Conservation (phyloP, 2,888 invertebrate genomes). For the Argyresthia albistria region DNA sequence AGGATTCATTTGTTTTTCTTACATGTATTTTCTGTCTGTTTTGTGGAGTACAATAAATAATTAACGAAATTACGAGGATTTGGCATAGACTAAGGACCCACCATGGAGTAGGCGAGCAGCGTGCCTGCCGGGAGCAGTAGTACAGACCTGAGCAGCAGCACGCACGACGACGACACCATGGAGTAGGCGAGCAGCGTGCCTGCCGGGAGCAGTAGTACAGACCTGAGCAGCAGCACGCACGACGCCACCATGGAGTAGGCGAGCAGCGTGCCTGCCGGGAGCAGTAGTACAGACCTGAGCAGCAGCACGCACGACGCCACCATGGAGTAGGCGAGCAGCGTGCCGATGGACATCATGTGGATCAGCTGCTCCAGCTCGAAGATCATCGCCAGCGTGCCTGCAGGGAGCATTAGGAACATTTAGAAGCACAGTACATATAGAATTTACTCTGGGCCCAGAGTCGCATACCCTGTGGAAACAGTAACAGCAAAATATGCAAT, state of each 20-base stretch:
- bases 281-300: slow-evolving; percentile 73
- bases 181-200: no score
- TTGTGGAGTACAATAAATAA: no score
- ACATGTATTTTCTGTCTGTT: no score
- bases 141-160: slow-evolving; percentile 82
- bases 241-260: slow-evolving; percentile 93
- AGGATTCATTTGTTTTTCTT: no score
- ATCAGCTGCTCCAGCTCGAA: slow-evolving; percentile 88
- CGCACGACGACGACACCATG: slow-evolving; percentile 90
- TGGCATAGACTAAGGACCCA: no score
- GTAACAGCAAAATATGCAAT: no score
- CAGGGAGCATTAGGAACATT: slow-evolving; percentile 8
- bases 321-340: slow-evolving; percentile 89
- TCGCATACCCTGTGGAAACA: no score
- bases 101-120: no score
- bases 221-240: slow-evolving; percentile 87
- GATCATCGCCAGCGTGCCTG: slow-evolving; percentile 84
- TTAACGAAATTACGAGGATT: no score
- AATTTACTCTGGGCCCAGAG: no score
- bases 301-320: slow-evolving; percentile 90
- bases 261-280: slow-evolving; percentile 81
- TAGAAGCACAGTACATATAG: no score
- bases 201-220: slow-evolving; percentile 13
- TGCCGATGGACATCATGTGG: slow-evolving; percentile 93
- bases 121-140: background rate